phyloP scores from a whole-genome alignment of 2,888 invertebrate species.

The Neocrepidodera transversa region DNA sequence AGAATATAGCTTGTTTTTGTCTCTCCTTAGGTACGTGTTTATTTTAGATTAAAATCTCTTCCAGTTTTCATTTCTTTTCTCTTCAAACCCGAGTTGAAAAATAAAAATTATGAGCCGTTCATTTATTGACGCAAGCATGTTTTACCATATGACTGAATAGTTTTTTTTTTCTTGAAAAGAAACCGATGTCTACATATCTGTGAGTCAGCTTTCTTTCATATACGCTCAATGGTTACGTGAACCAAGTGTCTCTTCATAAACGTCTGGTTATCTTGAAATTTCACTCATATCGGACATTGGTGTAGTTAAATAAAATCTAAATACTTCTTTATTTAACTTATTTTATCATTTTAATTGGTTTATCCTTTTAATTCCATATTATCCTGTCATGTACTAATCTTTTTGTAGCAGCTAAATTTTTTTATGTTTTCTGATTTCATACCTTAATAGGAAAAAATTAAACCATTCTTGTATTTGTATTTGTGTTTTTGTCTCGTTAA shows the following conservation, averaged over 20 bases:
- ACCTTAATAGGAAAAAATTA: no score
- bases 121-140: slow-evolving; percentile 23
- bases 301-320: not conserved
- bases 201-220: slow-evolving; percentile 25
- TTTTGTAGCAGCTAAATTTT: no score
- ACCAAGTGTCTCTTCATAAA: slow-evolving; percentile 21
- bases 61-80: slow-evolving; percentile 4
- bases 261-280: slow-evolving; percentile 15
- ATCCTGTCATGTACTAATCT: no score
- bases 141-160: slow-evolving; percentile 22
- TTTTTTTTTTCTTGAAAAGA: slow-evolving; percentile 21
- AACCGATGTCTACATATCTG: slow-evolving; percentile 25
- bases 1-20: not conserved
- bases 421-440: no score
- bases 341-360: no score
- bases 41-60: not conserved
- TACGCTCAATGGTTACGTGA: slow-evolving; percentile 23
- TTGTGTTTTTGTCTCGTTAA: no score
- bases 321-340: no score
- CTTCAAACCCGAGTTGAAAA: slow-evolving; percentile 2
- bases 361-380: no score
- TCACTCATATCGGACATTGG: slow-evolving; percentile 14
- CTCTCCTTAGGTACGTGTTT: not conserved
- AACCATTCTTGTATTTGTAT: no score
- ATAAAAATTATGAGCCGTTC: slow-evolving; percentile 23